phyloP scores from a whole-genome alignment of 2,888 invertebrate genomes.

The Mayetiola destructor region DNA sequence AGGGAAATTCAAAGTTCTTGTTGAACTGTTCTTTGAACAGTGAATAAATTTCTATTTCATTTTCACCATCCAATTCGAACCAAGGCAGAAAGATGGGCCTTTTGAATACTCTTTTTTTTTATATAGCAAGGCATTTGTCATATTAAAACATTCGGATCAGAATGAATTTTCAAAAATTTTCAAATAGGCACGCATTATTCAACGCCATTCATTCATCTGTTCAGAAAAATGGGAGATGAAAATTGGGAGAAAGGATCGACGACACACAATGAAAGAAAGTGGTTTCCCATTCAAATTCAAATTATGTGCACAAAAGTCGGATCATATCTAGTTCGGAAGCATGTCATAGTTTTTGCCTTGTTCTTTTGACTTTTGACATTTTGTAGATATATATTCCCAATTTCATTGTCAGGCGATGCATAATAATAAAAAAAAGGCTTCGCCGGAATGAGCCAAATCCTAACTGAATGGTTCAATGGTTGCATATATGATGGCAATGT shows the following conservation, averaged over 20 bases:
- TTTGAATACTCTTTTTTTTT: neutral
- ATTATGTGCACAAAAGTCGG: neutral
- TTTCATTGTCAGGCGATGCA: slow-evolving; percentile 10
- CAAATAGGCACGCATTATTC: slow-evolving; percentile 5
- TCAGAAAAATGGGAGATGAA: too few species aligned
- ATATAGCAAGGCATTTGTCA: slow-evolving; percentile 8
- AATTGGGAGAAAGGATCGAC: neutral
- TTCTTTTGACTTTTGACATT: neutral
- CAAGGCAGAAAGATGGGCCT: neutral
- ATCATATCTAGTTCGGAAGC: neutral
- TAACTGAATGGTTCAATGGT: too few species aligned
- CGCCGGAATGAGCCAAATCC: too few species aligned
- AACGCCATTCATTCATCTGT: too few species aligned
- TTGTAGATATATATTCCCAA: slow-evolving; percentile 1
- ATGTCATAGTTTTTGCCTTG: slow-evolving; percentile 4
- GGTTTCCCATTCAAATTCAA: slow-evolving; percentile 2
- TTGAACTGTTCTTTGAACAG: neutral
- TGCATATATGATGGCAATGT: too few species aligned
- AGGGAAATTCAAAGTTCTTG: neutral
- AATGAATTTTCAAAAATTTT: neutral
- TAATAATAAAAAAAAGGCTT: neutral
- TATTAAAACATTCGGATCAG: neutral
- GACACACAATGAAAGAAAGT: neutral
- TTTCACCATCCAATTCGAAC: neutral
- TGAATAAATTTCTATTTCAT: neutral